Evolutionary conservation across 2,888 invertebrate genomes (phyloP), one percentile per base, ranked within the genome.

Genomic region (Drosophila gaucha): DNA sequence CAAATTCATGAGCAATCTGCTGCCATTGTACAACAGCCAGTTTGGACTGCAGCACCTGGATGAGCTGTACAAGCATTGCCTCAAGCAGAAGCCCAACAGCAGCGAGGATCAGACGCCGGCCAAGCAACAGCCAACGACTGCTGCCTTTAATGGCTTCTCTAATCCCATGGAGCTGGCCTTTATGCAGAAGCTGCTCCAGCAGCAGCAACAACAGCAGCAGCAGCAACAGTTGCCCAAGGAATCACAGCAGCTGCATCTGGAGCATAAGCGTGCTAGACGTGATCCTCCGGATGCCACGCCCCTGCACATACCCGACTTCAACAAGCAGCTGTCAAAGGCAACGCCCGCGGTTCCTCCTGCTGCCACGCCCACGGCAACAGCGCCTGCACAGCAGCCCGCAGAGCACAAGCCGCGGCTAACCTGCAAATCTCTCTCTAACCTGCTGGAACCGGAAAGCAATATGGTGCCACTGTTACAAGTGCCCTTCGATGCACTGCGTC

Each of bases 151-250:
- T 26, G 80, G 86, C n/a, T 89, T 89, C 60, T 78, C 78, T 49
- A 90, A 89, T 77, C 84, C 90, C 4, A 76, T 91, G 31, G 92
- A 92, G 60, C 39, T 91, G 75, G 94, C 94, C 0, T 93, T 95
- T 93, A 95, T 95, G 95, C 95, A 95, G 82, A 95, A 95, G 88
- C 93, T 95, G 92, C 92, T 93, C 33, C 94, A 94, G 41, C 94
- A 94, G 60, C 93, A 93, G 6, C 92, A 92, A 4, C 63, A 67
- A 1, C 65, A 65, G 49, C 30, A 30, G 1, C 80, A 80, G 14
- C 79, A 67, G 52, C 50, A 83, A 54, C 84, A 84, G 33, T 58
- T 62, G 50, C n/a, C 18, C 18, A 73, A 76, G 49, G 72, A 74
- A 20, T 31, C 60, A 1, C 24, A 57, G 44, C 43, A 93, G 67